Evolutionary conservation across 1,140 invertebrate genomes (phyloP).

Genomic region (Leptonema lineaticorne): DNA sequence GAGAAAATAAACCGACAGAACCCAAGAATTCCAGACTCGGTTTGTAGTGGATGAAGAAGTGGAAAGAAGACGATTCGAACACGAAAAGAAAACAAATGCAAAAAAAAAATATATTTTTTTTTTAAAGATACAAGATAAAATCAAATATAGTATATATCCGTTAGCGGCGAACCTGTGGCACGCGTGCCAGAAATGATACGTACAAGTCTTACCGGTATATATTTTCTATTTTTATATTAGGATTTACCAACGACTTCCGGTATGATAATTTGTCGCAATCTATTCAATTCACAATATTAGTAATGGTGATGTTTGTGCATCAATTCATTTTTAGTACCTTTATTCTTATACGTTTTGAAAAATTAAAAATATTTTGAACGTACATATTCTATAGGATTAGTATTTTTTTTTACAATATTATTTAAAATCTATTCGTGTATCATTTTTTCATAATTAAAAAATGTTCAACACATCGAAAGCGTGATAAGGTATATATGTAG

Average conservation of each 20-base stretch:
- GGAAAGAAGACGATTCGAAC: neutral
- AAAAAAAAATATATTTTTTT: conserved; percentile 1
- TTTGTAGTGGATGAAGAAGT: neutral
- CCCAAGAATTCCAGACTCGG: conserved; percentile 1
- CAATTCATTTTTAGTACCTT: no score
- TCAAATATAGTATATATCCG: no score
- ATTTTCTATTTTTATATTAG: neutral
- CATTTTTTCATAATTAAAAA: no score
- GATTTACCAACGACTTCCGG: neutral
- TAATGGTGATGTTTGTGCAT: no score
- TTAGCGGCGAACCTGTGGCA: neutral
- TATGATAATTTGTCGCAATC: neutral
- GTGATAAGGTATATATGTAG: no score
- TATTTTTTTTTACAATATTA: no score
- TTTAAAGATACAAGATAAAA: conserved; percentile 10
- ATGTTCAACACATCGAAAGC: no score
- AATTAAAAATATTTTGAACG: no score
- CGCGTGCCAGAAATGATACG: neutral
- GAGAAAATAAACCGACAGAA: conserved; percentile 20
- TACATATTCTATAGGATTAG: no score
- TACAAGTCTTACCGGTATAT: neutral
- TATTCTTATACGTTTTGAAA: no score
- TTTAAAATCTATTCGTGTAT: no score
- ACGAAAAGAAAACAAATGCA: conserved; percentile 1
- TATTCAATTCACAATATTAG: neutral